phyloP scores from a whole-genome alignment of 2,113 vertebrate genomes.

The Odobenus rosmarus region DNA sequence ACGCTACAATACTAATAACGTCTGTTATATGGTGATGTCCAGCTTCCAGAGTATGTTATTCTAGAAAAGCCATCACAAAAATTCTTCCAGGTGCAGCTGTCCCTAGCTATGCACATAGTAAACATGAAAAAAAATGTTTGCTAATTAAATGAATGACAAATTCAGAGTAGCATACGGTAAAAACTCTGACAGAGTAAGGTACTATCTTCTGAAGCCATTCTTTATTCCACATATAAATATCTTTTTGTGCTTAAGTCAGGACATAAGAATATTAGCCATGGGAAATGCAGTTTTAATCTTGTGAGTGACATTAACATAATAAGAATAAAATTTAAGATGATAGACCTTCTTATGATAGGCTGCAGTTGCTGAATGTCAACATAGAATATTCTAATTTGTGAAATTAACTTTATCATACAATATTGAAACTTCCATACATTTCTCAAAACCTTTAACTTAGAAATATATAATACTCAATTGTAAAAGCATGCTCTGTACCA shows the following conservation, averaged over 20 bases:
- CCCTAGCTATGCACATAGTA: neutral
- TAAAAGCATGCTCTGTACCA: conserved; percentile 3
- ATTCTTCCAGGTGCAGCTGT: neutral
- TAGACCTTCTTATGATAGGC: neutral
- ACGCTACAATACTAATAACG: neutral
- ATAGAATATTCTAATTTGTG: neutral
- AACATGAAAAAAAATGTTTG: neutral
- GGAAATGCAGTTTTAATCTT: neutral
- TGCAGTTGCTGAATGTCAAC: neutral
- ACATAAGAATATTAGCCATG: conserved; percentile 6
- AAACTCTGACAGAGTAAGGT: neutral
- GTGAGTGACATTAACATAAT: neutral
- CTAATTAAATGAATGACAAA: conserved; percentile 35
- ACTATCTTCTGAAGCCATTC: neutral
- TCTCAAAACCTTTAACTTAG: conserved; percentile 18
- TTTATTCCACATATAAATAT: neutral
- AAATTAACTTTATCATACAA: neutral
- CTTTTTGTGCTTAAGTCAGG: neutral
- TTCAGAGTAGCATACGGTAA: neutral
- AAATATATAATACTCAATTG: neutral
- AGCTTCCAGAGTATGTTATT: neutral
- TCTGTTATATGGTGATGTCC: neutral
- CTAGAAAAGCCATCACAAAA: neutral
- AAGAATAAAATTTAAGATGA: neutral
- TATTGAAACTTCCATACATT: neutral